phyloP scores from a whole-genome alignment of 2,797 vertebrate species.

The Anisognathus igniventris region DNA sequence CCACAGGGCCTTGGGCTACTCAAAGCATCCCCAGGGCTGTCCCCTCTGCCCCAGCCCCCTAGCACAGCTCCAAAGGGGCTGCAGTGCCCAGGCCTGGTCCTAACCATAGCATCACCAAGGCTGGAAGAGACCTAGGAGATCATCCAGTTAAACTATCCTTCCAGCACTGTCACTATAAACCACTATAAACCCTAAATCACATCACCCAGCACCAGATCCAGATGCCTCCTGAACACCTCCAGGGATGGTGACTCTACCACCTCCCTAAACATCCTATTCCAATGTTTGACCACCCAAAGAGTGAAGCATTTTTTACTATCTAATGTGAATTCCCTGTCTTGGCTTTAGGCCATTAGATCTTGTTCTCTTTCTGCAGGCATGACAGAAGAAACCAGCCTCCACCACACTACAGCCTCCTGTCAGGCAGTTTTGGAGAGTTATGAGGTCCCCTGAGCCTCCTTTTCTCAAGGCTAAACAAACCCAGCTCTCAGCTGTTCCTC shows the following conservation, averaged over 20 bases:
- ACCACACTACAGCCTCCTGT: not conserved
- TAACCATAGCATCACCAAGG: not conserved
- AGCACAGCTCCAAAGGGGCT: not conserved
- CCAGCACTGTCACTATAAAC: not conserved
- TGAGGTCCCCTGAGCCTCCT: not conserved
- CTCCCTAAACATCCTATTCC: not conserved
- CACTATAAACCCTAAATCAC: not conserved
- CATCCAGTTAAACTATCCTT: not conserved
- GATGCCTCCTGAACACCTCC: not conserved
- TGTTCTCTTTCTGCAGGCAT: not conserved
- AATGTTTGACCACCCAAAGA: not conserved
- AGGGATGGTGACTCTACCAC: not conserved
- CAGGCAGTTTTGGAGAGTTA: rapidly evolving
- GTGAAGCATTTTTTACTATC: not conserved
- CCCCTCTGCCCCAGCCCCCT: not conserved
- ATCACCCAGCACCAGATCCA: not conserved
- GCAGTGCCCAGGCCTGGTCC: not conserved
- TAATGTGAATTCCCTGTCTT: not conserved
- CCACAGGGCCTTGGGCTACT: not conserved
- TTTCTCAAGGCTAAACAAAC: not conserved
- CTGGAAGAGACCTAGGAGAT: not conserved
- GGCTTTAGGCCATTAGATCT: not conserved
- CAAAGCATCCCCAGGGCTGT: rapidly evolving
- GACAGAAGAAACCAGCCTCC: not conserved
- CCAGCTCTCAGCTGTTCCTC: not conserved